These are phyloP conservation scores for Chondrilla cf. caribensis DNA, from an alignment of 37 sponge, comb jelly and placozoan genomes.

Conservation along the genomic window DNA sequence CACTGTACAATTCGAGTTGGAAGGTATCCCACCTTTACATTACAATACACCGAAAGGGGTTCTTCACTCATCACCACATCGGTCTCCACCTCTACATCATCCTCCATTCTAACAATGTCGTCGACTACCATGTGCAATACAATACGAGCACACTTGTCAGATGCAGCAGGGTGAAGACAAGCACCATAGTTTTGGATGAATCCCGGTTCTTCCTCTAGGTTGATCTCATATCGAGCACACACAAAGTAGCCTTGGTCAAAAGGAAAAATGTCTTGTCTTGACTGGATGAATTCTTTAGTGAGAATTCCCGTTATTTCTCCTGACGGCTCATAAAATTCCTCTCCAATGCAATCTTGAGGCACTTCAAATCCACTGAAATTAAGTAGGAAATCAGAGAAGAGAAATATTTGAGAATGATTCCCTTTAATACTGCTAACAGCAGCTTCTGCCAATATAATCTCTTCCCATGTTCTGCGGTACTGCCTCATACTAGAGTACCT, in stretches of 20 bases:
- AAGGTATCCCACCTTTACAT: too few species aligned
- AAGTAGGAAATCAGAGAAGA: conserved; percentile 34
- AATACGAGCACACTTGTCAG: conserved; percentile 32
- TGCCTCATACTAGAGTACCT: conserved; percentile 28
- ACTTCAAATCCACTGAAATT: conserved; percentile 24
- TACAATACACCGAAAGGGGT: too few species aligned
- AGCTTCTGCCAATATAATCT: conserved; percentile 62
- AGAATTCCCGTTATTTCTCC: conserved; percentile 7
- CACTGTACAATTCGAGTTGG: too few species aligned
- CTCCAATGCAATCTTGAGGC: conserved; percentile 11
- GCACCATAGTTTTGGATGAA: not conserved
- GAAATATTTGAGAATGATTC: not conserved
- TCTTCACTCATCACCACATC: not conserved
- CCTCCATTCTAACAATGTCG: conserved; percentile 13
- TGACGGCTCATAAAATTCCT: conserved; percentile 32
- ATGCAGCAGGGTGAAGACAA: not conserved
- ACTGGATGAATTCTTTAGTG: conserved; percentile 13
- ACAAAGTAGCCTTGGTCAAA: conserved; percentile 48
- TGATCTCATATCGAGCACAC: conserved; percentile 59
- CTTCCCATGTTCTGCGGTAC: conserved; percentile 55
- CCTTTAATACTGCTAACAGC: conserved; percentile 42
- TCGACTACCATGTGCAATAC: conserved; percentile 59
- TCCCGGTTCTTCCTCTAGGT: not conserved
- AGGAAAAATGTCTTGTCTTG: conserved; percentile 28
- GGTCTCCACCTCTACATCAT: not conserved